Base-by-base conservation (phyloP, 2,888 invertebrate species). In the Andrena trimmerana region DNA sequence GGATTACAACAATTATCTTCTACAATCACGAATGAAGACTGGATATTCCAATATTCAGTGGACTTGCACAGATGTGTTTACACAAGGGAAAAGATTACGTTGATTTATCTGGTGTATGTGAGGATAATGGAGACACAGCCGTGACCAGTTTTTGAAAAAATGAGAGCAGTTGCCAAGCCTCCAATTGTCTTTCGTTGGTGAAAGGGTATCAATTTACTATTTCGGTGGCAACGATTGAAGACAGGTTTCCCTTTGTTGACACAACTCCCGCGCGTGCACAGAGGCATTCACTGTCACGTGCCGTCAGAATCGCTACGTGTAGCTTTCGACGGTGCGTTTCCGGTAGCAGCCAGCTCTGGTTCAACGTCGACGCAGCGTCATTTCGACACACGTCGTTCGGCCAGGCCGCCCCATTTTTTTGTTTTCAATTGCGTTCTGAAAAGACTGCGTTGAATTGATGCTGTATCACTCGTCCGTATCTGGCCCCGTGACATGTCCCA, bases 241-340 rank as follows among this genome's bases (percentile, higher is more conserved):
- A 29, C 36, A 29, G 36, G 52, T 27, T 42, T 36, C 50, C 36
- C 52, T 71, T 71, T 71, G 36, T 36, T 31, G 62, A 20, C 52
- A 62, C 16, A 29, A 16, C 8, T 31, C 52, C 42, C 42, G 20
- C 13, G 16, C 50, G 60, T 16, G 36, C 52, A 20, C 20, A 24
- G 50, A 48, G 27, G 60, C 42, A 74, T 66, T 73, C 42, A 57
- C 16, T 24, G 52, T 16, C 67, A 65, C 48, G 33, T 68, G 16
- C 36, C 13, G 20, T 48, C 59, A 24, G 59, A 59, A 48, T 24
- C 59, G 42, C 42, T n/a, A 62, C 4, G 62, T 50, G 72, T 63
- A 72, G 76, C 72, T 76, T 29, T 48, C 63, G 62, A 72, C 20
- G 54, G 62, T 54, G 31, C 52, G 76, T 76, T 76, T 76, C 62